Percentiles rank a stretch among this genome's conserved stretches.
phyloP scores from a whole-genome alignment of 2,888 invertebrate species.

The Antitype chi region DNA sequence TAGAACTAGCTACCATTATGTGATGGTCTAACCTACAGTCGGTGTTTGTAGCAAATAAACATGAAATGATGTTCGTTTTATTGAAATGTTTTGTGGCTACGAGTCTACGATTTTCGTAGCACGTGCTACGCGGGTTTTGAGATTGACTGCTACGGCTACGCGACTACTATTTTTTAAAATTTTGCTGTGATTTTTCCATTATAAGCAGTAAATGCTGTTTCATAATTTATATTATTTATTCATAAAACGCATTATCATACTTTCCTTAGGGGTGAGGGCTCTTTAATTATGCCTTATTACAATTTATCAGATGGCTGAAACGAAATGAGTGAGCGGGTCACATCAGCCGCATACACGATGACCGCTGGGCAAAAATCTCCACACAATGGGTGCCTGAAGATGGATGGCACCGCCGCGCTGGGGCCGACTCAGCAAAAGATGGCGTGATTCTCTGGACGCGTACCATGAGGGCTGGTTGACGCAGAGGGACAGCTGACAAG shows the following conservation, averaged over 20 bases:
- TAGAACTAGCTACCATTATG: slow-evolving; percentile 10
- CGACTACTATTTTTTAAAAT: slow-evolving; percentile 2
- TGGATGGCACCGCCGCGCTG: no score
- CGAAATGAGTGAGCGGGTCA: no score
- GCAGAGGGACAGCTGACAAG: no score
- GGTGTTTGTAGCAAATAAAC: not conserved
- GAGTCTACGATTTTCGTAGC: slow-evolving; percentile 37
- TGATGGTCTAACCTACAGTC: not conserved
- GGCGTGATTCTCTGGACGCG: no score
- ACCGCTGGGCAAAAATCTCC: no score
- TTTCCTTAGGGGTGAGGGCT: not conserved
- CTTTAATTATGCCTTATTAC: not conserved
- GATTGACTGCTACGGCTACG: slow-evolving; percentile 28
- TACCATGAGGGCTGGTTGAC: no score
- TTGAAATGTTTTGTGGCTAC: slow-evolving; percentile 15
- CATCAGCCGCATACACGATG: no score
- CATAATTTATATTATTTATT: not conserved
- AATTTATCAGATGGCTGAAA: not conserved
- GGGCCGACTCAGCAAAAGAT: no score
- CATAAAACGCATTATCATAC: not conserved
- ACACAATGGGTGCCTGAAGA: no score
- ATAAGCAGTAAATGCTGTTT: not conserved
- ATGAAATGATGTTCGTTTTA: not conserved
- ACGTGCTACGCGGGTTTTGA: slow-evolving; percentile 26
- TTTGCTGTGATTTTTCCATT: not conserved